Percentiles rank a stretch among this genome's conserved stretches.
These are phyloP conservation scores for Pedetes capensis DNA, from an alignment of 2,113 vertebrate genomes.

Conservation along the genomic window DNA sequence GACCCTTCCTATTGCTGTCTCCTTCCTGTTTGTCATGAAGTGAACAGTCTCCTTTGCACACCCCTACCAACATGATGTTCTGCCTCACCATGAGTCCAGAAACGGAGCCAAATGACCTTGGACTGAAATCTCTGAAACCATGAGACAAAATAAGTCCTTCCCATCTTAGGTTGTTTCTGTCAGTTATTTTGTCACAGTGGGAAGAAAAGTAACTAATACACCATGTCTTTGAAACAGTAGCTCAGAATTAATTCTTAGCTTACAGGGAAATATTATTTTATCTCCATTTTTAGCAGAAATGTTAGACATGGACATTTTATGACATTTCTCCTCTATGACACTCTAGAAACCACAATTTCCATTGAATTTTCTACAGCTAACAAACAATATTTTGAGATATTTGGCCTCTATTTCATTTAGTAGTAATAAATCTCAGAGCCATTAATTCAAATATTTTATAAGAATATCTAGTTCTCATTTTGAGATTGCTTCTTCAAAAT, in stretches of 20 bases:
- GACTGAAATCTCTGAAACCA: not conserved
- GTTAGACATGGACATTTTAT: not conserved
- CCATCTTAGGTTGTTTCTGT: not conserved
- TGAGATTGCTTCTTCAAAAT: not conserved
- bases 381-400: not conserved
- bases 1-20: not conserved
- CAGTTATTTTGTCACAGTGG: not conserved
- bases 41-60: not conserved
- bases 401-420: not conserved
- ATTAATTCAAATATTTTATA: not conserved
- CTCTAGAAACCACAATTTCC: not conserved
- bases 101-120: not conserved
- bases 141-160: not conserved
- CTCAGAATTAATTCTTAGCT: constrained; percentile 3
- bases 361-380: not conserved
- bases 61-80: not conserved
- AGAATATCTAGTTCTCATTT: not conserved
- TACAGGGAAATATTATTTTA: not conserved
- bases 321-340: not conserved
- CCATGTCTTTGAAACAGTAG: not conserved
- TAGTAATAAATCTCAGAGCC: not conserved
- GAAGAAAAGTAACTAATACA: not conserved
- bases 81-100: not conserved
- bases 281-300: constrained; percentile 27
- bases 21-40: not conserved